Conservation (phyloP, 2,113 vertebrate genomes). For the Siphamia tubifer region DNA sequence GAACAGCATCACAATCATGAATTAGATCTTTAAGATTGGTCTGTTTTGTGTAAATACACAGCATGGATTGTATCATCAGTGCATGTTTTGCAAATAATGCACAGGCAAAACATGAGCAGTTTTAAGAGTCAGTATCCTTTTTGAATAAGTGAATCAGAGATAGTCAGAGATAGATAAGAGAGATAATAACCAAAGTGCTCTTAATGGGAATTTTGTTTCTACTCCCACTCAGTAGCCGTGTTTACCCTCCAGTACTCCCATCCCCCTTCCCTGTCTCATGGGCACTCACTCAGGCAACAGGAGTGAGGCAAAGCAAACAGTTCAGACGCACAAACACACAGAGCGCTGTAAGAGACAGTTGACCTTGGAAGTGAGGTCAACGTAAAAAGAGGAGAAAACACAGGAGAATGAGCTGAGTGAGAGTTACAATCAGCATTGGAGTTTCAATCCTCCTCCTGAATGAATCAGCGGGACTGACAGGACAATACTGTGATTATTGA, state of each 20-base stretch:
- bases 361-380: constrained; percentile 63
- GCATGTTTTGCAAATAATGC: constrained; percentile 17
- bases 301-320: constrained; percentile 56
- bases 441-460: not conserved
- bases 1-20: not conserved
- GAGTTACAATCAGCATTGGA: not conserved
- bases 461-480: constrained; percentile 49
- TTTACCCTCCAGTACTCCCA: constrained; percentile 31
- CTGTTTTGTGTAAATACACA: constrained; percentile 14
- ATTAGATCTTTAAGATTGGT: not conserved
- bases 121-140: not conserved
- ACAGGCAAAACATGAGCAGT: not conserved
- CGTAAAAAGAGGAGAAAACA: not conserved
- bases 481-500: not conserved
- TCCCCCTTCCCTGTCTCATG: constrained; percentile 37
- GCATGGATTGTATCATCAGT: not conserved
- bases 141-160: not conserved
- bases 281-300: constrained; percentile 56
- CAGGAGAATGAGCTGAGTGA: not conserved
- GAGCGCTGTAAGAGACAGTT: constrained; percentile 39
- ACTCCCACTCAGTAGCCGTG: constrained; percentile 29
- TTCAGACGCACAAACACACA: constrained; percentile 37
- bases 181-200: not conserved
- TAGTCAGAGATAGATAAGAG: too few relatives aligned
- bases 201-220: not conserved